Percentiles rank a stretch among this genome's conserved stretches.
Evolutionary conservation across 2,113 vertebrate species (phyloP).

Genomic region (Motacilla alba): DNA sequence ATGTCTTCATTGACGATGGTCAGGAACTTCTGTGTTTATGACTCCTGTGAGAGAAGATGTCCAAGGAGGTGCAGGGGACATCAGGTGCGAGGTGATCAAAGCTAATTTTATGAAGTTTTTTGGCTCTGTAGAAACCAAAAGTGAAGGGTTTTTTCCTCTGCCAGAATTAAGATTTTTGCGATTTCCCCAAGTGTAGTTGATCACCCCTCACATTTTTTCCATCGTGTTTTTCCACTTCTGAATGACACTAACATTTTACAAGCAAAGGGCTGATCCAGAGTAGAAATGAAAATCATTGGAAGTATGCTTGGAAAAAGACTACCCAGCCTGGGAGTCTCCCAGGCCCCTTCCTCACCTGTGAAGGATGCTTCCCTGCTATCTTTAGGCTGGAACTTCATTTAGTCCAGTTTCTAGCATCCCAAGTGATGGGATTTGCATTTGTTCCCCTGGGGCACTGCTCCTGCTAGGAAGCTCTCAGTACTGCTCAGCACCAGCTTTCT

Average conservation of each 20-base stretch:
- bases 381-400: not conserved
- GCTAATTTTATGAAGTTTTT: not conserved
- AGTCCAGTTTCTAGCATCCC: not conserved
- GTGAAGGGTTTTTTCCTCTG: not conserved
- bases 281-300: not conserved
- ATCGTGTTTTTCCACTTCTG: accelerated
- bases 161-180: conserved; percentile 19
- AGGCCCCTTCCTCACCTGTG: not conserved
- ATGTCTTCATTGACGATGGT: accelerated
- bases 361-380: not conserved
- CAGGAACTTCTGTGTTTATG: not conserved
- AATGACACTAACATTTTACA: not conserved
- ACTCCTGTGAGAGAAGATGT: not conserved
- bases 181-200: not conserved
- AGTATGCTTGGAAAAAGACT: not conserved
- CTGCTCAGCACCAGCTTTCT: not conserved
- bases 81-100: not conserved
- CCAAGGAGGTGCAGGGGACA: not conserved
- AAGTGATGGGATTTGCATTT: not conserved
- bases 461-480: not conserved
- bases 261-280: not conserved
- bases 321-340: not conserved
- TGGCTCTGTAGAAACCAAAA: not conserved
- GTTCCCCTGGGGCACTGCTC: not conserved
- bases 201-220: not conserved